These are phyloP conservation scores for Chironomus tepperi DNA, from an alignment of 1,140 invertebrate species.

Conservation along the genomic window DNA sequence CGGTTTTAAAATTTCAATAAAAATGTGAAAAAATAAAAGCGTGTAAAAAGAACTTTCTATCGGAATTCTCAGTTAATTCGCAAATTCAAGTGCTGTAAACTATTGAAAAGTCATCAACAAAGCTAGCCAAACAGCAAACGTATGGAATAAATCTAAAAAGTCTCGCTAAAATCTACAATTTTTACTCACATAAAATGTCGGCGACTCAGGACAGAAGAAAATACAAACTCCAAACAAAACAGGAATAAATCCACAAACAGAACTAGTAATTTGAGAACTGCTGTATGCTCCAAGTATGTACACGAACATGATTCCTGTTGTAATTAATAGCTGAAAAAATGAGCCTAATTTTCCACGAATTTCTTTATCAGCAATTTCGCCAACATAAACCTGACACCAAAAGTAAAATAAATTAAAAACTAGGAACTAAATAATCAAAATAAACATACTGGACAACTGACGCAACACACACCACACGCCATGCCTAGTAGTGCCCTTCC, in stretches of 20 bases:
- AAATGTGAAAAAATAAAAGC: background rate
- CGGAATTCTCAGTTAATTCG: too few relatives aligned
- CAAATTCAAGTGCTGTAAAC: too few relatives aligned
- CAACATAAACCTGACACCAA: slow-evolving; percentile 52
- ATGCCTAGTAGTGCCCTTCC: slow-evolving; percentile 62
- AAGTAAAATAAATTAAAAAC: background rate
- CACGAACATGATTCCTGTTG: slow-evolving; percentile 59
- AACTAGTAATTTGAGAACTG: slow-evolving; percentile 50
- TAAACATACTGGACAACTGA: slow-evolving; percentile 49
- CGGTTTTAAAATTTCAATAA: background rate
- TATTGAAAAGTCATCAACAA: too few relatives aligned
- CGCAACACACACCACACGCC: slow-evolving; percentile 57
- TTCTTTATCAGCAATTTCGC: slow-evolving; percentile 68
- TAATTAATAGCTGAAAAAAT: slow-evolving; percentile 68
- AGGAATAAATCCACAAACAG: slow-evolving; percentile 57
- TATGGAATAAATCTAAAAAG: background rate
- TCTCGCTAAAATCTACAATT: too few relatives aligned
- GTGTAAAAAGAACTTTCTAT: too few relatives aligned
- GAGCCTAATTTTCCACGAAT: slow-evolving; percentile 71
- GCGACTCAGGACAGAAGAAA: slow-evolving; percentile 73
- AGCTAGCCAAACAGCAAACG: too few relatives aligned
- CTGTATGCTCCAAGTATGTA: slow-evolving; percentile 56
- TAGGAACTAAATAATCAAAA: background rate
- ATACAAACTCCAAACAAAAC: slow-evolving; percentile 56
- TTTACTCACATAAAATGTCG: slow-evolving; percentile 43